A percentile compares a stretch with the other conserved stretches of the same genome.
phyloP scores from a whole-genome alignment of 92 coral and sea anemone genomes.

The Epizoanthus illoricatus region DNA sequence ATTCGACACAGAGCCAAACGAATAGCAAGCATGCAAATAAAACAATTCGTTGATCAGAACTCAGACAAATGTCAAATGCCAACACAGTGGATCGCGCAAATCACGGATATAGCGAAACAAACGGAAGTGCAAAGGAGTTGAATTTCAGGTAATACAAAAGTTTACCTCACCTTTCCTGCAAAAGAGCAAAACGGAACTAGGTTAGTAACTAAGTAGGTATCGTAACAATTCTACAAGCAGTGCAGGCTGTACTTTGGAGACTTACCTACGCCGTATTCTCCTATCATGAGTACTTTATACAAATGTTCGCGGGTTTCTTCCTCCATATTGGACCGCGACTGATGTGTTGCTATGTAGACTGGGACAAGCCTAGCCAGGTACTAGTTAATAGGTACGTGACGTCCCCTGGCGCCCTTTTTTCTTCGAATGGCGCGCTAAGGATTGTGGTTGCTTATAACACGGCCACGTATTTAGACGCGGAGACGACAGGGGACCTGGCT shows the following conservation, averaged over 20 bases:
- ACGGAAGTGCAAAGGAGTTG: conserved; percentile 21
- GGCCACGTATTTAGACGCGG: no score
- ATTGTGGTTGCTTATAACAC: no score
- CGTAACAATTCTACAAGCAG: not conserved
- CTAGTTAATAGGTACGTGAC: no score
- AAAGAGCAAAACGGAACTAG: conserved; percentile 12
- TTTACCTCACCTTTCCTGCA: conserved; percentile 82
- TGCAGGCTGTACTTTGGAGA: not conserved
- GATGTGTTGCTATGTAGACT: no score
- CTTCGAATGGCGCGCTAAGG: no score
- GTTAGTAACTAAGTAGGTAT: not conserved
- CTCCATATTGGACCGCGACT: conserved; percentile 3
- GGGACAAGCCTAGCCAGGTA: no score
- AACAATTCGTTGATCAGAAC: not conserved
- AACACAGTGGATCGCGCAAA: not conserved
- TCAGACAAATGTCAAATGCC: not conserved
- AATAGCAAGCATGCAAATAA: not conserved
- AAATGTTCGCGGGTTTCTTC: conserved; percentile 72
- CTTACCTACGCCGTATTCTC: conserved; percentile 95
- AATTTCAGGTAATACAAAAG: not conserved
- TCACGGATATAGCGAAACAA: not conserved
- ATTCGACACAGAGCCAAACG: not conserved
- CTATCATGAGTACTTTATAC: conserved; percentile 91
- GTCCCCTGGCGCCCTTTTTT: no score
- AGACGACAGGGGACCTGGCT: no score